Evolutionary conservation across 2,888 invertebrate genomes (phyloP), one percentile per base, ranked within the genome.

Genomic region (Cantharis nigra): DNA sequence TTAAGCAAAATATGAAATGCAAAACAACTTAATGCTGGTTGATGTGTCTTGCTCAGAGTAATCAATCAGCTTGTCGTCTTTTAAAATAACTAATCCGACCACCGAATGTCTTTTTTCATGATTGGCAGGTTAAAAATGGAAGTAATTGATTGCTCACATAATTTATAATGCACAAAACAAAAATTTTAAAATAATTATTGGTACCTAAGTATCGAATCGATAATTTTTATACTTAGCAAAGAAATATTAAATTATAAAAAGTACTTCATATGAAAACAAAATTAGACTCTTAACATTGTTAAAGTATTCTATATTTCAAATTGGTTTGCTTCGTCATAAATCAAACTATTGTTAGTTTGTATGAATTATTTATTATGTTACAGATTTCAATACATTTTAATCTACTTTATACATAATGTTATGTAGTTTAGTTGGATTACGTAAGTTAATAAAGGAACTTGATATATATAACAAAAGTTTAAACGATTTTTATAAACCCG

Each of bases 11-110:
- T 73, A 64, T 69, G 62, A 14, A 71, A 65, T 69, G 72, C 72
- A 70, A 76, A 76, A 73, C 72, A 64, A 70, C 67, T 74, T 71
- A 74, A 77, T 74, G 62, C 77, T 18, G 49, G 69, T 78, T 78
- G 72, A 75, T 78, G 69, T 63, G 74, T 72, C 72, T 78, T 71
- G 74, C 75, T 75, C 71, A 63, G 75, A 72, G 78, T 70, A 73
- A 78, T 78, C 78, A 78, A 78, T 78, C 78, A 78, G 78, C 63
- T 30, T 76, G 78, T 70, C 75, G 73, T 78, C 75, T 72, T 76
- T 69, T 73, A 71, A 75, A 78, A 78, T 78, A 78, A 72, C 75
- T 78, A 78, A 78, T 78, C 71, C 74, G 20, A 70, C 75, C 72
- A 78, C 33, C 78, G 76, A 70, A 76, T 78, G 78, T 78, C 78